phyloP scores from a whole-genome alignment of 1,140 invertebrate species.

The Drosophila auraria region DNA sequence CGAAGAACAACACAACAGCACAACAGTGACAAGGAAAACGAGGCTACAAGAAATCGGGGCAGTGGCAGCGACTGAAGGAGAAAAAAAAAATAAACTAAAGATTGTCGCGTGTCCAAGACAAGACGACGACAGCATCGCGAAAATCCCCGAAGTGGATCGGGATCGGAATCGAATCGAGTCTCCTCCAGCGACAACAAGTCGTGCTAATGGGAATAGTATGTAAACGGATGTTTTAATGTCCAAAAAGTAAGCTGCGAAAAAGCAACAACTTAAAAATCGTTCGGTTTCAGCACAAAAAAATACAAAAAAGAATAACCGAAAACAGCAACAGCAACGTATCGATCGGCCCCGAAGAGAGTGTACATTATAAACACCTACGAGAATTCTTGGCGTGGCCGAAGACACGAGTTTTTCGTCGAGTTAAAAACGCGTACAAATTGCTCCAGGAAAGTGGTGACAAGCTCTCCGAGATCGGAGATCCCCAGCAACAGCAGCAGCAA shows the following conservation, averaged over 20 bases:
- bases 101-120: constrained; percentile 83
- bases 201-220: constrained; percentile 84
- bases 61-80: not conserved
- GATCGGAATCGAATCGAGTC: constrained; percentile 37
- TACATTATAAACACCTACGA: constrained; percentile 83
- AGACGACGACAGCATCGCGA: constrained; percentile 51
- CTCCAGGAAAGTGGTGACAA: constrained; percentile 79
- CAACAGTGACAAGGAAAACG: constrained; percentile 42
- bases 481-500: constrained; percentile 11
- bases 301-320: constrained; percentile 9
- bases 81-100: constrained; percentile 39
- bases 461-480: constrained; percentile 47
- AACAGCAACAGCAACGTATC: constrained; percentile 55
- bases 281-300: constrained; percentile 60
- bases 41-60: constrained; percentile 37
- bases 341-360: constrained; percentile 57
- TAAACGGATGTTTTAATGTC: constrained; percentile 84
- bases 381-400: constrained; percentile 56
- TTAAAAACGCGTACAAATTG: constrained; percentile 79
- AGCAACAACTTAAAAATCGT: constrained; percentile 60
- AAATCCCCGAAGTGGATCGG: constrained; percentile 46
- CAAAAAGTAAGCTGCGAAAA: constrained; percentile 84
- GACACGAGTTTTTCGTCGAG: constrained; percentile 56
- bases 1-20: constrained; percentile 37
- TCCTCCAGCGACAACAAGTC: constrained; percentile 56